Evolutionary conservation across 2,888 invertebrate genomes (phyloP).

Genomic region (Eupithecia centaureata): DNA sequence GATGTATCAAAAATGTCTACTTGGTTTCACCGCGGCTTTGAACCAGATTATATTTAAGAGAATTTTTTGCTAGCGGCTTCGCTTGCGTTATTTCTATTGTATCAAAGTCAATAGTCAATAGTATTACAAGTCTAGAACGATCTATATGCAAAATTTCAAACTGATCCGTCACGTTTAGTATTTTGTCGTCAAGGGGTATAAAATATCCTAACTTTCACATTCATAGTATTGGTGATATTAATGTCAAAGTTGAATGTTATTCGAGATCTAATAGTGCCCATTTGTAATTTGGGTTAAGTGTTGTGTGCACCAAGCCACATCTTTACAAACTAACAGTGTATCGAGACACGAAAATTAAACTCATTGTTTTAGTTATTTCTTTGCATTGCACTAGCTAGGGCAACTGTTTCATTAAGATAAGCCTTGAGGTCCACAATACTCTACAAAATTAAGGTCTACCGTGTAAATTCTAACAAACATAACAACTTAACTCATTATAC

Average conservation of each 20-base stretch:
- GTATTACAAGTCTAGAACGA: too few relatives aligned
- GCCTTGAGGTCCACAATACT: slow-evolving; percentile 31
- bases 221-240: too few relatives aligned
- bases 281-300: not conserved
- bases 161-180: too few relatives aligned
- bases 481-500: slow-evolving; percentile 62
- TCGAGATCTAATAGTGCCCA: not conserved
- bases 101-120: too few relatives aligned
- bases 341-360: not conserved
- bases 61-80: too few relatives aligned
- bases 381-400: not conserved
- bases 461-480: slow-evolving; percentile 57
- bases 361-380: slow-evolving; percentile 5
- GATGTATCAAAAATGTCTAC: slow-evolving; percentile 24
- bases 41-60: too few relatives aligned
- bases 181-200: too few relatives aligned
- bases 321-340: not conserved
- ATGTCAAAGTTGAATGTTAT: too few relatives aligned
- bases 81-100: not conserved
- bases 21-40: not conserved
- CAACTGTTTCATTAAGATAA: slow-evolving; percentile 19
- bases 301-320: not conserved
- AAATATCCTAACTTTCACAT: too few relatives aligned
- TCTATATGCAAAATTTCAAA: too few relatives aligned
- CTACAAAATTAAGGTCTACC: slow-evolving; percentile 37